These are phyloP conservation scores for Zonitis immaculata DNA, from an alignment of 2,888 invertebrate species.

Conservation along the genomic window DNA sequence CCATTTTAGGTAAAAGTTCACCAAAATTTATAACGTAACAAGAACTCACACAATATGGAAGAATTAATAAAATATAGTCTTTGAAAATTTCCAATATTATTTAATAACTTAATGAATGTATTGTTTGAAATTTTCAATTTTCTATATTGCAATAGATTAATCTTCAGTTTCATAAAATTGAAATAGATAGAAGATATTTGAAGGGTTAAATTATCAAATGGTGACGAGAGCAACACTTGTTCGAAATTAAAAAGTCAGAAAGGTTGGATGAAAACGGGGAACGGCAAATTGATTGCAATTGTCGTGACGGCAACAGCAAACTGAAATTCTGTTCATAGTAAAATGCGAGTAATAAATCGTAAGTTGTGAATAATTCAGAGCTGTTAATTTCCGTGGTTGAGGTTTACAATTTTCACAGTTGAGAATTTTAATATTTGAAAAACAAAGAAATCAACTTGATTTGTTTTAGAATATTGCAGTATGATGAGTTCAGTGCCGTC, in stretches of 20 bases:
- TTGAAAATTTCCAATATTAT: too few relatives aligned
- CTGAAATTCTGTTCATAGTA: constrained; percentile 25
- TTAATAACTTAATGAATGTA: too few relatives aligned
- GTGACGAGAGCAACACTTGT: constrained; percentile 21
- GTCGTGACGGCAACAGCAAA: constrained; percentile 28
- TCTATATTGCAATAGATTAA: too few relatives aligned
- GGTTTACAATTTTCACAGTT: constrained; percentile 5
- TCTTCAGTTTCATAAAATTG: too few relatives aligned
- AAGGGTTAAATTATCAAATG: constrained; percentile 10
- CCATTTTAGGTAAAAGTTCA: neutral
- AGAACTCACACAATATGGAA: neutral
- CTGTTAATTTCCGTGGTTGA: constrained; percentile 26
- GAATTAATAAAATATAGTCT: too few relatives aligned
- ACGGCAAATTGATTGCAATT: constrained; percentile 39
- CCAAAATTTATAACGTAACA: neutral
- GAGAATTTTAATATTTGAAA: constrained; percentile 1
- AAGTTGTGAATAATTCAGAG: constrained; percentile 34
- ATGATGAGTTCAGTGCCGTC: constrained; percentile 1
- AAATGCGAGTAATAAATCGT: constrained; percentile 32
- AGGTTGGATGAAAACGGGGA: constrained; percentile 22
- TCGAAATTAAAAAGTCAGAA: constrained; percentile 21
- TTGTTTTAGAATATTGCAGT: constrained; percentile 5
- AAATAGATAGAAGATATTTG: neutral
- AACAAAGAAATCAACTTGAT: constrained; percentile 4
- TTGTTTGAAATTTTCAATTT: too few relatives aligned